These are phyloP conservation scores for Spermophilus dauricus DNA, from an alignment of 2,113 vertebrate species.

Conservation along the genomic window DNA sequence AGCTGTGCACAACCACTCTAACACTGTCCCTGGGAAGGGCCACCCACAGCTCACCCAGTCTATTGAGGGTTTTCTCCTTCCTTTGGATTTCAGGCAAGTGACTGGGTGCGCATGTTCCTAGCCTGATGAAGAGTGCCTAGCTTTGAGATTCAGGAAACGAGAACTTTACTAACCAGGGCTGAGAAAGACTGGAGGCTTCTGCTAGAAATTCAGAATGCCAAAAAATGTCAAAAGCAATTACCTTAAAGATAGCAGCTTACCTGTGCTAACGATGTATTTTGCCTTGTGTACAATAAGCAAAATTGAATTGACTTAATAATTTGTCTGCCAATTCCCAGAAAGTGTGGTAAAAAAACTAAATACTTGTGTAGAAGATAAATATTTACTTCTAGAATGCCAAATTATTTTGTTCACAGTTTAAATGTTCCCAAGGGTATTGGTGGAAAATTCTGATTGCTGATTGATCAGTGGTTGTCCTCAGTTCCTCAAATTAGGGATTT, in stretches of 20 bases:
- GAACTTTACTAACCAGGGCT: not conserved
- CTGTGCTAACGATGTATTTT: not conserved
- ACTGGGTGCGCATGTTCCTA: not conserved
- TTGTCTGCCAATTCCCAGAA: not conserved
- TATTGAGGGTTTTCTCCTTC: slow-evolving; percentile 25
- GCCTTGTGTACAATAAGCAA: not conserved
- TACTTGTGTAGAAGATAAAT: not conserved
- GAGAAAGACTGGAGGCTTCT: not conserved
- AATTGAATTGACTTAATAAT: not conserved
- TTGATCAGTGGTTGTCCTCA: not conserved
- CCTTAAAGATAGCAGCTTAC: not conserved
- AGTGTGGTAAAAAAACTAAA: not conserved
- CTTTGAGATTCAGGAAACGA: not conserved
- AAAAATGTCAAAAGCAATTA: not conserved
- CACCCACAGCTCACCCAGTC: not conserved
- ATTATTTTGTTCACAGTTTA: not conserved
- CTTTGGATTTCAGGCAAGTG: not conserved
- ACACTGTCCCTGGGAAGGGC: not conserved
- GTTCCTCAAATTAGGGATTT: not conserved
- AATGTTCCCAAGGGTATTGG: not conserved
- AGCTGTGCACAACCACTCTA: not conserved
- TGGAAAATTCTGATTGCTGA: not conserved
- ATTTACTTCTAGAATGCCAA: not conserved
- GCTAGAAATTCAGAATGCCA: not conserved
- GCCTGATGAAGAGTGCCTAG: not conserved